Conservation (phyloP, 2,888 invertebrate species). For the Lasioglossum calceatum region DNA sequence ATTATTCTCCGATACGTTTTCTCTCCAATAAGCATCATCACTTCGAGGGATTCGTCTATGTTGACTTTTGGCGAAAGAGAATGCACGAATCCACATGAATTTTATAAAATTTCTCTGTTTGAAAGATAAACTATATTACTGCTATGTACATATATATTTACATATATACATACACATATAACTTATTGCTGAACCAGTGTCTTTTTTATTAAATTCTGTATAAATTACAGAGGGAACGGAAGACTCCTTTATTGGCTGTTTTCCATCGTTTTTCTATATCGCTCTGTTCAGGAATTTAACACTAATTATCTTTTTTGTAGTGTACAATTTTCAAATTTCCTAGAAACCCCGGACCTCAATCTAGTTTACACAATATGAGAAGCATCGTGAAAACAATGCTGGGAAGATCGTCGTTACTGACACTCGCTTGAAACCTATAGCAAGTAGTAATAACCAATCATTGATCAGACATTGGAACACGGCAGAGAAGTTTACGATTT, state of each 20-base stretch:
- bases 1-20: constrained; percentile 38
- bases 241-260: no score
- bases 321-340: no score
- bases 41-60: not conserved
- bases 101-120: not conserved
- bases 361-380: not conserved
- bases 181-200: no score
- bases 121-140: not conserved
- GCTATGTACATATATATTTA: no score
- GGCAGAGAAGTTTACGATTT: not conserved
- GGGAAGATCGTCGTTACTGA: not conserved
- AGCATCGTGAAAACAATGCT: not conserved
- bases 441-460: not conserved
- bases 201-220: no score
- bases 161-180: no score
- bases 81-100: not conserved
- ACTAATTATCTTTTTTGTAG: no score
- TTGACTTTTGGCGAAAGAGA: not conserved
- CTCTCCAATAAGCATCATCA: not conserved
- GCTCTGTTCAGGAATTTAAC: no score
- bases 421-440: not conserved
- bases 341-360: no score
- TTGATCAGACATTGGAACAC: constrained; percentile 20
- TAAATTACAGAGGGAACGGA: no score
- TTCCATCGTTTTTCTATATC: no score